Base-by-base conservation (phyloP, 2,888 invertebrate genomes). In the Diaphora mendica region DNA sequence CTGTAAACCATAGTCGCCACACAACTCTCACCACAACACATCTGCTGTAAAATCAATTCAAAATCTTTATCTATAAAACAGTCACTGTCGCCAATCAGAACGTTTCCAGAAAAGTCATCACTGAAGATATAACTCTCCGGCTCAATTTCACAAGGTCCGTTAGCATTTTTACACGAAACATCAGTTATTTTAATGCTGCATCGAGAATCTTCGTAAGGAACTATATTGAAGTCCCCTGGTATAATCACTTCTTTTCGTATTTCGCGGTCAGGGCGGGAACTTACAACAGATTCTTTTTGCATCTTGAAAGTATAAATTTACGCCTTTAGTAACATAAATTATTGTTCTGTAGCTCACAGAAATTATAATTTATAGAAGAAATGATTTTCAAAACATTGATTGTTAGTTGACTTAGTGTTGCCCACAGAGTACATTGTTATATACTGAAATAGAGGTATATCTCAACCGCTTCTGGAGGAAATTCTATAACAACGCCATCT, bases 31-130 rank as follows among this genome's bases (percentile, higher is more conserved):
- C 90, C 91, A 23, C 93, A 84, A 76, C 94, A 96, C 96, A 96
- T 96, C 82, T 93, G 95, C 81, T 95, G 93, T 42, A 96, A 80
- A 5, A 96, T 93, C 81, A 96, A 89, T 82, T 96, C 96, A 30
- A 96, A 90, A 83, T 96, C 95, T 79, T 91, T 93, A 77, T 96
- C 96, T 39, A 96, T 86, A 78, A 92, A 95, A 39, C 88, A 91
- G 76, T 95, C 94, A 1, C 89, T 90, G 77, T 96, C 94, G 0
- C 96, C 96, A 30, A 96, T 95, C 20, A 93, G 82, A 17, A 96
- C 90, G 30, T 91, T 92, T 0, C 96, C 96, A 68, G 94, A 90
- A 74, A 96, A 95, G 15, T 88, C 81, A 17, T 85, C 82, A 68
- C 90, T 91, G 68, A 96, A 93, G 72, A 95, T 86, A 39, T 88